Evolutionary conservation across 2,113 vertebrate species (phyloP).

Genomic region (Potamarius usumacintae): DNA sequence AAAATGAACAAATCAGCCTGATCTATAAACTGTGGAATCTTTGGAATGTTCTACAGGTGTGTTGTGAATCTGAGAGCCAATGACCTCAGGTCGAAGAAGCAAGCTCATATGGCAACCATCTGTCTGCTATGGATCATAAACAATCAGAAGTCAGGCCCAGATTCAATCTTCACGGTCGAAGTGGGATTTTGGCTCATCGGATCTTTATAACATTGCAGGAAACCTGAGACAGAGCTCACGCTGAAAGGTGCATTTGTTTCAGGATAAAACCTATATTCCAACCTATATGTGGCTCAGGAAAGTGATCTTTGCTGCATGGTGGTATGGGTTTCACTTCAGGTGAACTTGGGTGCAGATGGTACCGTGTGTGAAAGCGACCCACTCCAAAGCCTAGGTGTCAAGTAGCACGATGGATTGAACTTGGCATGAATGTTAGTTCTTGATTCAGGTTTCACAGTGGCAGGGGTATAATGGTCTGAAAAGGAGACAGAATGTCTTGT

Average conservation of each 20-base stretch:
- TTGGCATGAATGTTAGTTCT: background rate
- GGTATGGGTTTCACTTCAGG: background rate
- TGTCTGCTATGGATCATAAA: constrained; percentile 22
- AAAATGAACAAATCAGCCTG: background rate
- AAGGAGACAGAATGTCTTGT: background rate
- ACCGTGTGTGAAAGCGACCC: background rate
- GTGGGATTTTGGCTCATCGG: constrained; percentile 17
- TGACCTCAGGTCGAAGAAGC: constrained; percentile 28
- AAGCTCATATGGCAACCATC: constrained; percentile 22
- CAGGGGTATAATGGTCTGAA: background rate
- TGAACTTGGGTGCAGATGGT: background rate
- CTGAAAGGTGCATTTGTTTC: background rate
- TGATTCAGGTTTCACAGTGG: background rate
- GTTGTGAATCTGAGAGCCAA: background rate
- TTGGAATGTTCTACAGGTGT: background rate
- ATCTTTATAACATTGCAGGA: background rate
- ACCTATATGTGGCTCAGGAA: background rate
- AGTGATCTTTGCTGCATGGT: background rate
- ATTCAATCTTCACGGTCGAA: background rate
- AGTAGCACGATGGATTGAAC: background rate
- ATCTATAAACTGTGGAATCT: too few relatives aligned
- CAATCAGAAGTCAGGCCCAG: background rate
- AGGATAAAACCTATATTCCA: background rate
- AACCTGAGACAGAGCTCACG: background rate
- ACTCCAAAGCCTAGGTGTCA: background rate